These are phyloP conservation scores for Ophiodon elongatus DNA, from an alignment of 2,113 vertebrate species.

Conservation along the genomic window DNA sequence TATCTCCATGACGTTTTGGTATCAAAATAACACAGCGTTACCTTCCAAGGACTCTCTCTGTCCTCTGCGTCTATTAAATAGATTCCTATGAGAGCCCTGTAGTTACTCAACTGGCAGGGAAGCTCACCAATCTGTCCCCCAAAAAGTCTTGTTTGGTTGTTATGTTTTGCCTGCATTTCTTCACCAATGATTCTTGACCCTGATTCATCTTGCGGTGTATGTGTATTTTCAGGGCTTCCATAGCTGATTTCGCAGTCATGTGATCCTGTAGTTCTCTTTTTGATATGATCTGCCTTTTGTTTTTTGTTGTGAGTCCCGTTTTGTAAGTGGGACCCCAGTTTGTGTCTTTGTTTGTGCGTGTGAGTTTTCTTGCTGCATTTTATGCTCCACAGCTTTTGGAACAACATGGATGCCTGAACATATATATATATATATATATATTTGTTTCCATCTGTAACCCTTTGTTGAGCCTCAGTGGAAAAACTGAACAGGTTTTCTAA, in stretches of 20 bases:
- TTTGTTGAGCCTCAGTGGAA: slow-evolving; percentile 40
- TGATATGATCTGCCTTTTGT: slow-evolving; percentile 8
- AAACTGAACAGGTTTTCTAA: slow-evolving; percentile 7
- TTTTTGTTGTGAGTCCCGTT: slow-evolving; percentile 12
- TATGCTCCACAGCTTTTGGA: slow-evolving; percentile 34
- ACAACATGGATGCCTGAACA: slow-evolving; percentile 59
- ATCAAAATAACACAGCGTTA: slow-evolving; percentile 4
- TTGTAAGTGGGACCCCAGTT: slow-evolving; percentile 3
- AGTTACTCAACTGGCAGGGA: not conserved
- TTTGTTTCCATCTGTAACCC: slow-evolving; percentile 38
- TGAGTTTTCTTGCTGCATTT: slow-evolving; percentile 24
- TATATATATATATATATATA: not conserved
- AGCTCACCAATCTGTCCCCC: not conserved
- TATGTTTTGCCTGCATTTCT: not conserved
- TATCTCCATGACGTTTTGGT: not conserved
- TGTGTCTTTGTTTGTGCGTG: slow-evolving; percentile 4
- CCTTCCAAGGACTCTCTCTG: slow-evolving; percentile 14
- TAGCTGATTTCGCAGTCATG: not conserved
- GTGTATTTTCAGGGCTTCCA: not conserved
- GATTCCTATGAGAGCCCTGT: not conserved
- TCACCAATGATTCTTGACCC: not conserved
- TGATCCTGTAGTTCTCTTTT: slow-evolving; percentile 9
- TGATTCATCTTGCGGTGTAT: not conserved
- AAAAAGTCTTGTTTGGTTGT: not conserved
- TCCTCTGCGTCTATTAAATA: not conserved